These are phyloP conservation scores for Ridgeia piscesae DNA, from an alignment of 1,140 invertebrate genomes.

Conservation along the genomic window DNA sequence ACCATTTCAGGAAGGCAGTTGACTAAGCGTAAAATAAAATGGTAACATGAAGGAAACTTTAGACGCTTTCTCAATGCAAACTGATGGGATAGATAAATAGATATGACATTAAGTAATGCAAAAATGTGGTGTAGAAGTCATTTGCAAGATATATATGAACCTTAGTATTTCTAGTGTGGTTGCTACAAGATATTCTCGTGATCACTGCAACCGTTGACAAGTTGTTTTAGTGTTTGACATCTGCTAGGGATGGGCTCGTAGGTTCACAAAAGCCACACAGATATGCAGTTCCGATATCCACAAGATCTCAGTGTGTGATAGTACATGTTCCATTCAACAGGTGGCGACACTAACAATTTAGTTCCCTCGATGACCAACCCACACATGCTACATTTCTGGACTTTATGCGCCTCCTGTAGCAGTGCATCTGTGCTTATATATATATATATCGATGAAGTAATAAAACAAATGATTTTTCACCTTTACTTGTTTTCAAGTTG, in stretches of 20 bases:
- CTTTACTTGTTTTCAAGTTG: not conserved
- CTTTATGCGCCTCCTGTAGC: not conserved
- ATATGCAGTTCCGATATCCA: no score
- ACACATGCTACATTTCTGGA: no score
- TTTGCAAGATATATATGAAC: not conserved
- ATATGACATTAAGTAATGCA: not conserved
- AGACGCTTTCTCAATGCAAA: not conserved
- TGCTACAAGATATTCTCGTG: not conserved
- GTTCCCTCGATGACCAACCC: no score
- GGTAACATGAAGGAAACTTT: not conserved
- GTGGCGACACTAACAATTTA: no score
- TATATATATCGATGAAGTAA: not conserved
- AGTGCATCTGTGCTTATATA: not conserved
- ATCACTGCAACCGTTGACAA: not conserved
- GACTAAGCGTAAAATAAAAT: not conserved
- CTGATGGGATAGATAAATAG: not conserved
- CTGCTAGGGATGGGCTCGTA: not conserved
- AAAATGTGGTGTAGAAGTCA: not conserved
- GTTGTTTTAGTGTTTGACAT: not conserved
- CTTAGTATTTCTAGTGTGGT: not conserved
- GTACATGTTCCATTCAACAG: no score
- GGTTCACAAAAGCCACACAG: no score
- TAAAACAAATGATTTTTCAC: slow-evolving; percentile 6
- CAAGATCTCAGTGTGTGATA: no score
- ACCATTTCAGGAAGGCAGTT: not conserved